These are phyloP conservation scores for Nannospalax galili DNA, from an alignment of 2,113 vertebrate species.

Conservation along the genomic window DNA sequence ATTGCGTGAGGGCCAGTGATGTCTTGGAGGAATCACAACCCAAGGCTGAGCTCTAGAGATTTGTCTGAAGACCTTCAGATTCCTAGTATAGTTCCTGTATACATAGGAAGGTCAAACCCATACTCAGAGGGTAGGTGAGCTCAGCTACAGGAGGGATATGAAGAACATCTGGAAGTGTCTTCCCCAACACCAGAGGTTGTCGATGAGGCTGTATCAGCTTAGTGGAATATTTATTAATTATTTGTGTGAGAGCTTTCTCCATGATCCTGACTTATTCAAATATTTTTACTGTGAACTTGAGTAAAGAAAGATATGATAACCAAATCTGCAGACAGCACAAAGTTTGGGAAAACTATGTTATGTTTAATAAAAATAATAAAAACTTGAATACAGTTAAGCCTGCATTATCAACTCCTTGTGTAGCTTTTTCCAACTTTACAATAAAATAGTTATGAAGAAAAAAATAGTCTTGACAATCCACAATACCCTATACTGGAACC, in stretches of 20 bases:
- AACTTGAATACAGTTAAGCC: not conserved
- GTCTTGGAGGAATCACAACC: not conserved
- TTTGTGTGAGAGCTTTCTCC: constrained; percentile 36
- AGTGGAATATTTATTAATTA: constrained; percentile 18
- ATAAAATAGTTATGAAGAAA: not conserved
- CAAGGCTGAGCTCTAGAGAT: not conserved
- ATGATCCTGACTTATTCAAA: constrained; percentile 20
- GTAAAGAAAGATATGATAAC: constrained; percentile 38
- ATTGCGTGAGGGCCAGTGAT: not conserved
- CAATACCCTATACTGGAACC: not conserved
- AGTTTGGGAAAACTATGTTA: not conserved
- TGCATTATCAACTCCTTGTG: not conserved
- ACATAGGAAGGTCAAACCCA: not conserved
- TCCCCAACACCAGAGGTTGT: not conserved
- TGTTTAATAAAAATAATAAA: constrained; percentile 1
- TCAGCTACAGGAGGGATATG: not conserved
- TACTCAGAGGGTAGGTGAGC: not conserved
- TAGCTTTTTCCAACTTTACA: not conserved
- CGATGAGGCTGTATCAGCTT: not conserved
- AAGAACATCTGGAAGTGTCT: not conserved
- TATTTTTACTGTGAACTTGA: constrained; percentile 51
- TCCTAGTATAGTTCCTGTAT: not conserved
- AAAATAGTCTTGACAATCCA: not conserved
- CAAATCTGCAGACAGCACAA: not conserved
- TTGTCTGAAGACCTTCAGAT: constrained; percentile 6